Base-by-base conservation (phyloP, 2,113 vertebrate genomes). In the Scalopus aquaticus region DNA sequence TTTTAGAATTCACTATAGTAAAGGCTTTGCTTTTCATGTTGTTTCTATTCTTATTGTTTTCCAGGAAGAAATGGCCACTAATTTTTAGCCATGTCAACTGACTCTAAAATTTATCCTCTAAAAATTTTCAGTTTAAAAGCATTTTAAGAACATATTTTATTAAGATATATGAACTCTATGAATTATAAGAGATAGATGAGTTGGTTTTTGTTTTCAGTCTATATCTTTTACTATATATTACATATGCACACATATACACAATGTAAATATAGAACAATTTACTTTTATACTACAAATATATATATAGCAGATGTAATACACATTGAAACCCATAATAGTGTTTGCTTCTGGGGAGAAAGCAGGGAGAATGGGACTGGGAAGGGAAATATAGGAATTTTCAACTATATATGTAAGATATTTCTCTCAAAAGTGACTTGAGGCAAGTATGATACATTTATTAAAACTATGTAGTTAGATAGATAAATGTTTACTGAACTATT, bases 1-100 rank as follows among this genome's bases (percentile, higher is more conserved):
- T 93, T 85, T 85, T n/a, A 90, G 62, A 92, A 92, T 88, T 93
- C 15, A 84, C 64, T 95, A 16, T 80, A 69, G 51, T 46, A 67
- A 78, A 49, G 26, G 39, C 6, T 37, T 78, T 58, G 65, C 37
- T 93, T 42, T 79, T 88, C 70, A 91, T 91, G 73, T 83, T 73
- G 0, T 67, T 93, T 87, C 16, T 35, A 58, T 84, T 85, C 70
- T 78, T 46, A 83, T 77, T 89, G n/a, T 81, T 94, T 94, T 92
- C 81, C n/a, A 86, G 65, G 69, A 76, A 94, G 93, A 93, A 85
- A 82, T 65, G 46, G n/a, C 32, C 20, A 93, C 9, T 56, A 11
- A 7, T 22, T 93, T 87, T 90, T 84, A 79, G 69, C 58, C 32
- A 54, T 32, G 22, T 70, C 30, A 51, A 58, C 26, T 67, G 30